Percentiles rank a stretch among this genome's conserved stretches.
phyloP scores from a whole-genome alignment of 2,888 invertebrate genomes.

The Megaustenia siamemsis region DNA sequence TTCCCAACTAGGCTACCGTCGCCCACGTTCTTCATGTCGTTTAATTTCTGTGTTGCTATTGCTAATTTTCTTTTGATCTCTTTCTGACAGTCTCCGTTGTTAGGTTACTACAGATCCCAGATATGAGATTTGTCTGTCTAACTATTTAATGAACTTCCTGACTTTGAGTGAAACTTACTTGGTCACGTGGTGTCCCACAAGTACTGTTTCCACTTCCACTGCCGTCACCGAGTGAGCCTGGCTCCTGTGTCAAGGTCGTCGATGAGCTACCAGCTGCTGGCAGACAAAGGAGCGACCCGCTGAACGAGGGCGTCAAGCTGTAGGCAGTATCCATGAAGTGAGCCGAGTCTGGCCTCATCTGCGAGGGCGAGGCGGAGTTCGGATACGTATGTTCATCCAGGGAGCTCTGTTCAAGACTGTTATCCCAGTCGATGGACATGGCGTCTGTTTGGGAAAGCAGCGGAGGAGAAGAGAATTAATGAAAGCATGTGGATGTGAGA shows the following conservation, averaged over 20 bases:
- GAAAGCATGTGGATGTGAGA: too few species aligned
- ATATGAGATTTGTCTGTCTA: too few species aligned
- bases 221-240: slow-evolving; percentile 23
- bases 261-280: slow-evolving; percentile 11
- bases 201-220: slow-evolving; percentile 34
- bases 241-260: not conserved
- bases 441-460: not conserved
- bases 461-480: not conserved
- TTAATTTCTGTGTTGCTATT: too few species aligned
- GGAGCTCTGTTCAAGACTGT: slow-evolving; percentile 39
- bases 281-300: slow-evolving; percentile 36
- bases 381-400: slow-evolving; percentile 39
- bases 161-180: slow-evolving; percentile 13
- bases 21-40: too few species aligned
- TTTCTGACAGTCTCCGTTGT: too few species aligned
- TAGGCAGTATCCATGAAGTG: slow-evolving; percentile 42
- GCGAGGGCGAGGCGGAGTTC: slow-evolving; percentile 7
- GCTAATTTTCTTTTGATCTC: too few species aligned
- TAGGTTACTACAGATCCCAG: too few species aligned
- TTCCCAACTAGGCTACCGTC: too few species aligned
- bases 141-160: too few species aligned
- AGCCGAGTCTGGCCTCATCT: slow-evolving; percentile 11
- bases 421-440: slow-evolving; percentile 48
- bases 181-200: slow-evolving; percentile 41
- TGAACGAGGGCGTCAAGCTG: slow-evolving; percentile 17